phyloP scores from a whole-genome alignment of 2,797 vertebrate species.

The Zalophus californianus region DNA sequence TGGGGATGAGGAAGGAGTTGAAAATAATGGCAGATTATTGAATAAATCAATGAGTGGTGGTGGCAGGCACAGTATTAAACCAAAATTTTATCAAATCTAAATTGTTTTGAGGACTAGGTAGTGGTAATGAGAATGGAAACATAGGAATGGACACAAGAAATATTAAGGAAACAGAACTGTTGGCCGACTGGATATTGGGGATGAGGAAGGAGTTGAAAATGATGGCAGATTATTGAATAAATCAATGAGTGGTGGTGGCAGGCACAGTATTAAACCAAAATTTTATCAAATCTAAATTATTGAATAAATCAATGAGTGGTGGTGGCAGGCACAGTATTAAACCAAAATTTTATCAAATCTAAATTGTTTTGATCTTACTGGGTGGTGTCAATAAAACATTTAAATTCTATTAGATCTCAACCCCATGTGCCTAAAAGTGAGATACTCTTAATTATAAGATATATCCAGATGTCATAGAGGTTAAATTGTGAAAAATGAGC shows the following conservation, averaged over 20 bases:
- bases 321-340: neutral
- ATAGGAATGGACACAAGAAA: neutral
- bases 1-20: neutral
- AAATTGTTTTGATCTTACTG: neutral
- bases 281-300: no score
- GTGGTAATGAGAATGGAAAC: neutral
- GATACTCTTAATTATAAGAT: constrained; percentile 1
- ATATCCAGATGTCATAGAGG: neutral
- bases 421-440: neutral
- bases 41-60: neutral
- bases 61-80: neutral
- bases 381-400: neutral
- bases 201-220: neutral
- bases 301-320: neutral
- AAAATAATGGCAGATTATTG: neutral
- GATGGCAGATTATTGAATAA: neutral
- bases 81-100: neutral
- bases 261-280: no score
- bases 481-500: constrained; percentile 7
- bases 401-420: neutral
- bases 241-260: no score
- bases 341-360: neutral
- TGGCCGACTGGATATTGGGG: neutral
- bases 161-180: neutral
- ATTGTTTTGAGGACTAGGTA: neutral